A percentile compares a stretch with the other conserved stretches of the same genome.
These are phyloP conservation scores for Oryzias woworae DNA, from an alignment of 2,113 vertebrate species.

Conservation along the genomic window DNA sequence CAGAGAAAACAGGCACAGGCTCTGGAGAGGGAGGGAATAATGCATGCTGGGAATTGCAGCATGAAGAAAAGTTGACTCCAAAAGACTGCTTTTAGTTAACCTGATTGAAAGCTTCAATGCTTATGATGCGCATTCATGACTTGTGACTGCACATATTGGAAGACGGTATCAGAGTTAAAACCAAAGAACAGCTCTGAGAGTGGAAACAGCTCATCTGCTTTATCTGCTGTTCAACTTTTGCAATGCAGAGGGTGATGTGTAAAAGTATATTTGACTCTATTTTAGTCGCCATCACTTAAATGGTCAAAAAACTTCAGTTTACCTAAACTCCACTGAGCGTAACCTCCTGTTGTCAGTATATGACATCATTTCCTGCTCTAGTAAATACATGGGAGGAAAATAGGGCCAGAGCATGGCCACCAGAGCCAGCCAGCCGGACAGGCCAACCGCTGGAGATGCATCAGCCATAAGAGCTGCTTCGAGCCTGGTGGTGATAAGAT, in stretches of 20 bases:
- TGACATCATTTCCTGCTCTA: background rate
- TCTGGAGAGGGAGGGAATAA: constrained; percentile 5
- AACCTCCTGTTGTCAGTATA: constrained; percentile 8
- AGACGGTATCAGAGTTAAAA: constrained; percentile 25
- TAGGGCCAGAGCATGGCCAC: constrained; percentile 42
- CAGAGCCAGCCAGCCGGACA: constrained; percentile 41
- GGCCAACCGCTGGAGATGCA: constrained; percentile 39
- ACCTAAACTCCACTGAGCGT: background rate
- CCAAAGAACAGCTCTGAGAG: constrained; percentile 12
- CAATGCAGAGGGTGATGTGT: constrained; percentile 1
- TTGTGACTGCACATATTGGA: constrained; percentile 23
- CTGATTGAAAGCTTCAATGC: constrained; percentile 39
- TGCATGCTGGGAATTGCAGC: constrained; percentile 8
- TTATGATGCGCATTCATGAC: constrained; percentile 41
- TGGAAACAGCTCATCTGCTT: constrained; percentile 3
- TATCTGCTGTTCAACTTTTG: background rate
- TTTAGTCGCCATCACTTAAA: background rate
- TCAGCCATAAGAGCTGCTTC: constrained; percentile 58
- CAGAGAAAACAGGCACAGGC: constrained; percentile 21
- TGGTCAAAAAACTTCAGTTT: background rate
- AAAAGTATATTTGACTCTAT: background rate
- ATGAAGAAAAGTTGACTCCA: constrained; percentile 32
- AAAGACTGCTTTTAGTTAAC: constrained; percentile 34
- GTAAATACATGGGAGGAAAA: constrained; percentile 4
- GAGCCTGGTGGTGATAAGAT: constrained; percentile 68